phyloP scores from a whole-genome alignment of 2,113 vertebrate genomes.

The Dasyurus viverrinus region DNA sequence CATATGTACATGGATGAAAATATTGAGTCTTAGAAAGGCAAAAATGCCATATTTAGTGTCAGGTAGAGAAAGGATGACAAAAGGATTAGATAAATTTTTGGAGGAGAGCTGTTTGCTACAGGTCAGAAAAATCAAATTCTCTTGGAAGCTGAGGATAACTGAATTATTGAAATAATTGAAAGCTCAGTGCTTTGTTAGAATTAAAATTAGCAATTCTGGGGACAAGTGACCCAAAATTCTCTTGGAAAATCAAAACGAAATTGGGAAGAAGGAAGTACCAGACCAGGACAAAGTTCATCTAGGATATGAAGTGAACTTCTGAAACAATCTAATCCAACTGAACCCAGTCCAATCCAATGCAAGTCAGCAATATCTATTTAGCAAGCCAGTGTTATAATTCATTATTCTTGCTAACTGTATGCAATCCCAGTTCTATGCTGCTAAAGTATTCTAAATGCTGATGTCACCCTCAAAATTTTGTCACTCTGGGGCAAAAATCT shows the following conservation, averaged over 20 bases:
- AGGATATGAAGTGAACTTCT: neutral
- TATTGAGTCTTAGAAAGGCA: conserved; percentile 42
- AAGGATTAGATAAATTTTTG: neutral
- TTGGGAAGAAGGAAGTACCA: neutral
- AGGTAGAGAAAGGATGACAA: neutral
- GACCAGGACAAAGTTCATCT: neutral
- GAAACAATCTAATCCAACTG: neutral
- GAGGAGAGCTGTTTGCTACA: neutral
- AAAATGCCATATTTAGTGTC: neutral
- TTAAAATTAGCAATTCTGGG: neutral
- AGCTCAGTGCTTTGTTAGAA: neutral
- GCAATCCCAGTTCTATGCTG: neutral
- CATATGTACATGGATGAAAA: neutral
- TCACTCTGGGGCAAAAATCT: neutral
- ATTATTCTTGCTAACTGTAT: neutral
- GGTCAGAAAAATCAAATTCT: neutral
- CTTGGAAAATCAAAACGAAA: neutral
- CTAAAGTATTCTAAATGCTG: neutral
- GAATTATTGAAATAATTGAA: neutral
- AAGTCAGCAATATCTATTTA: neutral
- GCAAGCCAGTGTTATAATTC: neutral
- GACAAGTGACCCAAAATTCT: neutral
- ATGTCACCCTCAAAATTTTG: neutral
- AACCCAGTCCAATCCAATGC: neutral
- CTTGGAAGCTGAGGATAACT: neutral